phyloP scores from a whole-genome alignment of 2,113 vertebrate genomes.

The Ptilonorhynchus violaceus region DNA sequence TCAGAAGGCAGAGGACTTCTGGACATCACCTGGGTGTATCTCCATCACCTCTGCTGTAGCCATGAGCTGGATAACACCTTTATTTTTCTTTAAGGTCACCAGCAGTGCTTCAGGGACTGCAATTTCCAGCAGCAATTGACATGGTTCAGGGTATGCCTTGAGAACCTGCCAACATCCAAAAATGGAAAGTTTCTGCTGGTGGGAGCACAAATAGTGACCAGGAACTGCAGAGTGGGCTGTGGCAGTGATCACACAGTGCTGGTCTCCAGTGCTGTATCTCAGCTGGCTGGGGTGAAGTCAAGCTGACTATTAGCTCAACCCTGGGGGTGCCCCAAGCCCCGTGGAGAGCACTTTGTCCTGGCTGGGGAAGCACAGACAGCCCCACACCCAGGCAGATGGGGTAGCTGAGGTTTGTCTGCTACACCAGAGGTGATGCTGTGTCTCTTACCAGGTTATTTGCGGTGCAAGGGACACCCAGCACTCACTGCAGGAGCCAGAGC shows the following conservation, averaged over 20 bases:
- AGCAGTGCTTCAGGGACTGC: not conserved
- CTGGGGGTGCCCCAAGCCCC: accelerated
- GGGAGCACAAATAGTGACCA: not conserved
- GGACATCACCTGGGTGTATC: not conserved
- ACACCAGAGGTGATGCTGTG: not conserved
- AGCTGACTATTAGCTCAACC: not conserved
- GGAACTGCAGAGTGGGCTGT: not conserved
- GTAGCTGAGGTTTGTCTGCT: not conserved
- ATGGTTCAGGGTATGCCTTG: slow-evolving; percentile 30
- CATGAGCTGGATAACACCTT: slow-evolving; percentile 19
- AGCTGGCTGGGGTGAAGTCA: not conserved
- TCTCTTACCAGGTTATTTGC: not conserved
- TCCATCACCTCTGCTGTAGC: slow-evolving; percentile 47
- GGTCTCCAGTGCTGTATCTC: not conserved
- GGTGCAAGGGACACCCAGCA: not conserved
- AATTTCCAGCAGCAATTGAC: slow-evolving; percentile 50
- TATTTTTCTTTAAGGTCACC: slow-evolving; percentile 47
- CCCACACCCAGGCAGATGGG: accelerated
- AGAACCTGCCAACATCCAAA: slow-evolving; percentile 22
- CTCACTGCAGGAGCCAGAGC: slow-evolving; percentile 56
- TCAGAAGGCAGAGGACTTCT: slow-evolving; percentile 61
- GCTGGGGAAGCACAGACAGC: not conserved
- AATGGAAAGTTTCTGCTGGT: not conserved
- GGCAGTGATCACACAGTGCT: not conserved
- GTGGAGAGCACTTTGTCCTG: accelerated